Evolutionary conservation across 2,888 invertebrate species (phyloP).

Genomic region (Sesia apiformis): DNA sequence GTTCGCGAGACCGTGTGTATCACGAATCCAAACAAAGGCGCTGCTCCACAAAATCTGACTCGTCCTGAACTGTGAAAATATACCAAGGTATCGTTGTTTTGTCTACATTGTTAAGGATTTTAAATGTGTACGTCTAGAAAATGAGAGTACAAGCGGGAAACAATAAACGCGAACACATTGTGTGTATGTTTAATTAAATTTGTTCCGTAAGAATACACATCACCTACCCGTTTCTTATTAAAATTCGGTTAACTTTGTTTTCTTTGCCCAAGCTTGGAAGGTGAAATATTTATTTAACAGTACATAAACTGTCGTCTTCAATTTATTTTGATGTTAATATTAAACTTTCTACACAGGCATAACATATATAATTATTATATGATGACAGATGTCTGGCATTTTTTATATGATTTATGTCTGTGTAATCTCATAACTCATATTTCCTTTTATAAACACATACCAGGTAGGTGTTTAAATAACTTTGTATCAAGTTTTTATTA

Average conservation of each 20-base stretch:
- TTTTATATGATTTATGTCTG: no score
- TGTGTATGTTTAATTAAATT: conserved; percentile 7
- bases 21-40: conserved; percentile 5
- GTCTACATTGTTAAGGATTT: background rate
- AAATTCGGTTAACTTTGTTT: background rate
- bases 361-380: no score
- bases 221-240: conserved; percentile 7
- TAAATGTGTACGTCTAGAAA: conserved; percentile 1
- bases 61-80: conserved; percentile 7
- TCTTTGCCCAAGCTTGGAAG: conserved; percentile 1
- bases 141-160: background rate
- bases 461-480: no score
- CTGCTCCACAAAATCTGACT: conserved; percentile 8
- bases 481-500: no score
- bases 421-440: no score
- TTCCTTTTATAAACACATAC: no score
- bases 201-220: conserved; percentile 1
- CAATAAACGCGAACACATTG: conserved; percentile 1
- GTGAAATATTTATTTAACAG: conserved; percentile 4
- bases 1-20: conserved; percentile 4
- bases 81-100: conserved; percentile 5
- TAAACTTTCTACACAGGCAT: no score
- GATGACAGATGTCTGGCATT: no score
- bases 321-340: no score
- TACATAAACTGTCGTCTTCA: no score